Base-by-base conservation (phyloP, 2,797 vertebrate species). In the Lepidocolaptes lacrymiger region DNA sequence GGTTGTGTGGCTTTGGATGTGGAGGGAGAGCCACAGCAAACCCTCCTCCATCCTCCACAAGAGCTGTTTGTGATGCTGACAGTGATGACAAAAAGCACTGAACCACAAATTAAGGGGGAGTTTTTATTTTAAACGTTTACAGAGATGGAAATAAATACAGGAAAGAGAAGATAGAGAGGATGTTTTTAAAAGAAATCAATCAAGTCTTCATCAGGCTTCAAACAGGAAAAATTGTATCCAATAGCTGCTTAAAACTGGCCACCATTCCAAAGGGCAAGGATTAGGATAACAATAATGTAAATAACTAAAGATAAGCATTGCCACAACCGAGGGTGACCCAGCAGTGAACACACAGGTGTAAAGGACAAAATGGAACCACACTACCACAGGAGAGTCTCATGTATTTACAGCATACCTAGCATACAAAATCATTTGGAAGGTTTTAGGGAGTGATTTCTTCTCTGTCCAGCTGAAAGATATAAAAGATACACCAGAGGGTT, bases 61-160 rank as follows among this genome's bases (percentile, higher is more conserved):
- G 16, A 61, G 30, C 39, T 41, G 37, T 3, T 43, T 34, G 12
- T 5, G 26, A 43, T 14, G 28, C 15, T 14, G 6, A 49, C 0
- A 37, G 32, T 2, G 30, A 34, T 11, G 32, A 79, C 46, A 86
- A 62, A 59, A 84, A 51, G 16, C 21, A 12, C 61, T 7, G 43
- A 19, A 44, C 59, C 59, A 55, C 67, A 52, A 55, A 87, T 11
- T 13, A 66, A 55, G 3, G 48, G 46, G 64, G 61, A 75, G 44
- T 77, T 21, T 88, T 96, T 95, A 96, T 96, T 97, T 96, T 79
- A 96, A 97, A 55, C 21, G 67, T 93, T 95, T 67, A 95, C 79
- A 84, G 85, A 82, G 85, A 51, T 89, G 79, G 89, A 95, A 96
- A 96, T 95, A 96, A 97, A 95, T 95, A 97, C 59, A 94, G 69